A percentile compares a stretch with the other conserved stretches of the same genome.
Conservation (phyloP, 30 jellyfish, hydroid and myxozoan genomes). For the Aurelia sp. region DNA sequence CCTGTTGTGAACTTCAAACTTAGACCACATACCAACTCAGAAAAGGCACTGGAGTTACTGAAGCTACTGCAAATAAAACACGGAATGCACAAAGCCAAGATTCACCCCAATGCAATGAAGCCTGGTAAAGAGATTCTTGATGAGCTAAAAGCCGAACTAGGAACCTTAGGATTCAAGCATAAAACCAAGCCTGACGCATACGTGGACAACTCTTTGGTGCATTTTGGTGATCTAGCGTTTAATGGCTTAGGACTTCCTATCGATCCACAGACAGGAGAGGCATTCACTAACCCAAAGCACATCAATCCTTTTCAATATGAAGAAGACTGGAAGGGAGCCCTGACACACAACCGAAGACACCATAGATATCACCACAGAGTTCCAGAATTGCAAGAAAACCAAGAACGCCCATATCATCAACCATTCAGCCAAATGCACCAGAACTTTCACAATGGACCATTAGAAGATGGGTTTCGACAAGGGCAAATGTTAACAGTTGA, state of each 20-base stretch:
- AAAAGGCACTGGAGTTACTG: slow-evolving; percentile 36
- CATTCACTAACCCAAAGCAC: not conserved
- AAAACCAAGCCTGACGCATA: slow-evolving; percentile 44
- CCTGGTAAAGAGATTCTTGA: slow-evolving; percentile 70
- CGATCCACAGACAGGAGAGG: slow-evolving; percentile 36
- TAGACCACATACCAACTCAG: slow-evolving; percentile 23
- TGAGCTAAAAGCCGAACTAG: slow-evolving; percentile 61
- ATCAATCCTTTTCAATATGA: slow-evolving; percentile 53
- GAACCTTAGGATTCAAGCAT: slow-evolving; percentile 32
- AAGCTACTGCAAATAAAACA: slow-evolving; percentile 30
- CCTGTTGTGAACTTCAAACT: slow-evolving; percentile 5
- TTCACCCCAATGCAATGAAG: slow-evolving; percentile 15
- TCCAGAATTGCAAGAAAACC: not conserved
- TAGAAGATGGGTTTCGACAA: not conserved
- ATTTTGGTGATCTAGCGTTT: slow-evolving; percentile 41
- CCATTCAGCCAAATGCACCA: not conserved
- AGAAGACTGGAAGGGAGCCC: slow-evolving; percentile 62
- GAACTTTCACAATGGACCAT: not conserved
- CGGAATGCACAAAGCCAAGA: slow-evolving; percentile 20
- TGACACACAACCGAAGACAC: slow-evolving; percentile 51
- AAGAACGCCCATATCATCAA: not conserved
- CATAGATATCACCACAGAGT: not conserved
- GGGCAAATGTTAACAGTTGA: not conserved
- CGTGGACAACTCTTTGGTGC: slow-evolving; percentile 59
- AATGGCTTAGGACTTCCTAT: slow-evolving; percentile 60